Conservation (phyloP, 2,797 vertebrate genomes). For the Rhabdophis nuchalis region DNA sequence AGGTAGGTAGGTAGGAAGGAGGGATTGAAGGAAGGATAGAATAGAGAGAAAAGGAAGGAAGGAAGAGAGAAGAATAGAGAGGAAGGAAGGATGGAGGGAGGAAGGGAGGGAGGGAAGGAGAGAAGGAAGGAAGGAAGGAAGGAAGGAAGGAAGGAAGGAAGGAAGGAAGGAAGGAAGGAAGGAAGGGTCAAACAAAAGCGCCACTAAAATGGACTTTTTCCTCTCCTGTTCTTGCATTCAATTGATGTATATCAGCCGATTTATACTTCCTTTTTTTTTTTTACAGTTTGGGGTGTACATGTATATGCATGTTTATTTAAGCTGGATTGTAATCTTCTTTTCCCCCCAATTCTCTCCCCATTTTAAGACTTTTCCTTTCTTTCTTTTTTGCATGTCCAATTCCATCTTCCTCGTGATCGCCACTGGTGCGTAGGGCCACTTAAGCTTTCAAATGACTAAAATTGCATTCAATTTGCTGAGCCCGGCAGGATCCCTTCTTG, state of each 20-base stretch:
- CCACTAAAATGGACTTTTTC: background rate
- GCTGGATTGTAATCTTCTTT: accelerated
- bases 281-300: background rate
- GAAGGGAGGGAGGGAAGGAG: background rate
- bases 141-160: background rate
- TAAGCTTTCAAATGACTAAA: conserved; percentile 26
- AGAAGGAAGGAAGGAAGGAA: no score
- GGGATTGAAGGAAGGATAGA: no score
- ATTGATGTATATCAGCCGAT: background rate
- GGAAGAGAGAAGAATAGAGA: no score
- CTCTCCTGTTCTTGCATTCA: background rate
- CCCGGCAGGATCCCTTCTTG: background rate
- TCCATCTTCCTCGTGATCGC: background rate
- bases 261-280: background rate
- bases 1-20: no score
- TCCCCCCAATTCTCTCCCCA: background rate
- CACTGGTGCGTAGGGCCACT: background rate
- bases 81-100: no score
- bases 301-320: background rate
- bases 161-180: background rate
- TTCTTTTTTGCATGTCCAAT: background rate
- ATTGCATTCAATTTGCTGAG: conserved; percentile 20
- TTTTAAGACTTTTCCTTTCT: background rate
- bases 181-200: background rate
- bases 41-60: no score